Conservation (phyloP, 2,888 invertebrate species). For the Tetanocera ferruginea region DNA sequence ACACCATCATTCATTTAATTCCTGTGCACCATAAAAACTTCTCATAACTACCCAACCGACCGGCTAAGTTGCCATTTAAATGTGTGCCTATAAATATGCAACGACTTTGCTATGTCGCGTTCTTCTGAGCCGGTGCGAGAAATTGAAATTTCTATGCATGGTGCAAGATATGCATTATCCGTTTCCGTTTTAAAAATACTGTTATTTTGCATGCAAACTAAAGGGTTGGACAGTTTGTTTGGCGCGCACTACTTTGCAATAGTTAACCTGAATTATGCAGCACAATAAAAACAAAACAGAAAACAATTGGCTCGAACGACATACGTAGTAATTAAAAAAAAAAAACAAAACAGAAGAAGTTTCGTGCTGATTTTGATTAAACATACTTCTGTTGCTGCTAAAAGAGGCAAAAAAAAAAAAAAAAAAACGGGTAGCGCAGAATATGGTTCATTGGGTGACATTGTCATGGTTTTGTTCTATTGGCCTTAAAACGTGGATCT, state of each 20-base stretch:
- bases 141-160: not conserved
- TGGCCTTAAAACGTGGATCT: slow-evolving; percentile 8
- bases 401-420: not conserved
- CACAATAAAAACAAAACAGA: not conserved
- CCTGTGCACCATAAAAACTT: not conserved
- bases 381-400: not conserved
- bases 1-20: not conserved
- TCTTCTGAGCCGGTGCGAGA: not conserved
- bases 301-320: not conserved
- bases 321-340: not conserved
- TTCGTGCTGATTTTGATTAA: slow-evolving; percentile 8
- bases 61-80: not conserved
- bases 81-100: slow-evolving; percentile 36
- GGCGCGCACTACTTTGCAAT: not conserved
- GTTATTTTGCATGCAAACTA: slow-evolving; percentile 23
- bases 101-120: slow-evolving; percentile 4
- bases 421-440: not conserved
- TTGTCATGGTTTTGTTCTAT: not conserved
- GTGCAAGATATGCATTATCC: slow-evolving; percentile 17
- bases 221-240: not conserved
- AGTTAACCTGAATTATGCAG: not conserved
- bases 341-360: not conserved
- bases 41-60: not conserved
- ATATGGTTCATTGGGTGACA: slow-evolving; percentile 9
- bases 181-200: slow-evolving; percentile 32